Evolutionary conservation across 1,140 invertebrate genomes (phyloP), one percentile per base, ranked within the genome.

Genomic region (Pteromalus puparum): DNA sequence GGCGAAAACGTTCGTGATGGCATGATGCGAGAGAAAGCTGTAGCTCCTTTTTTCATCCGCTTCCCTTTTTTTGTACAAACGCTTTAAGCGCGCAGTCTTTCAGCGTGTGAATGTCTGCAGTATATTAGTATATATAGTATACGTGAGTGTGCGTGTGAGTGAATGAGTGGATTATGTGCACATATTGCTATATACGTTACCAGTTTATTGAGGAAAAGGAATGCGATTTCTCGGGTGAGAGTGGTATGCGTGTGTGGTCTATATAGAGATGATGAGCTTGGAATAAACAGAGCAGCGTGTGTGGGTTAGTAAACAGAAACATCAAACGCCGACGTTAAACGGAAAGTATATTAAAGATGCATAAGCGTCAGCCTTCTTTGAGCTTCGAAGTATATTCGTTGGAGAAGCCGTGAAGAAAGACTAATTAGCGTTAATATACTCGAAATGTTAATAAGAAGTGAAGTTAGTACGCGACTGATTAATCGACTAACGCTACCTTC

Each of bases 281-380:
- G 53, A n/a, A 61, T 61, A n/a, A 61, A 61, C 18, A 61, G 53
- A 61, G 6, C 53, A 61, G 53, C 18, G 65, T 2, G 28, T 61
- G 15, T 72, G 38, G 34, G 46, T 83, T 83, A 83, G 65, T 78
- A 78, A 78, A 83, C 18, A n/a, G 53, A 83, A 82, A 83, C 21
- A 75, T 67, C 61, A 81, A 28, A 82, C 28, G 53, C 15, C 53
- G 6, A 61, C 2, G 9, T 61, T 82, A 61, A 61, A n/a, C 53
- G 53, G 53, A 61, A 61, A 21, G 21, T 42, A 34, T 61, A 61
- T 34, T 21, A 61, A 61, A 61, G 53, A n/a, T 2, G 18, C 21
- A 21, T 21, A 18, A 21, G 21, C 53, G 46, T 61, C 18, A 61
- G 53, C n/a, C 53, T 15, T n/a, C 18, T 61, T 7, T n/a, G 53